phyloP scores from a whole-genome alignment of 2,113 vertebrate species.

The Columba livia region DNA sequence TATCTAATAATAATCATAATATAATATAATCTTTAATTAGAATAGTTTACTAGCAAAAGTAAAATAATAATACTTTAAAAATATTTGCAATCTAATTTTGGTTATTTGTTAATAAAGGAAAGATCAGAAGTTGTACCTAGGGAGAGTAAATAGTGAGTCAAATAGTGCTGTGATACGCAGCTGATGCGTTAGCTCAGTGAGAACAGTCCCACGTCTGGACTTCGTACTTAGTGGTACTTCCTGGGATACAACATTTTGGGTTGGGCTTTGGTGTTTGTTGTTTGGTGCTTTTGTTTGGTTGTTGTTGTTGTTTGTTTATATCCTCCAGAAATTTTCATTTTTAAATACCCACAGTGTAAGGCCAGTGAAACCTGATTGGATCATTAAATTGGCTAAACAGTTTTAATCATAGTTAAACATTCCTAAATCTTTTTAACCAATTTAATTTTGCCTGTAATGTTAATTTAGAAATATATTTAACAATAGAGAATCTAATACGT shows the following conservation, averaged over 20 bases:
- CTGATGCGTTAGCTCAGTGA: not conserved
- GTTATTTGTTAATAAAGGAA: not conserved
- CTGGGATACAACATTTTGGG: not conserved
- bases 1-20: not conserved
- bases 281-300: not conserved
- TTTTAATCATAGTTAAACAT: too few species aligned
- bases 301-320: not conserved
- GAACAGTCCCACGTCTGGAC: not conserved
- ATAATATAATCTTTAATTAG: not conserved
- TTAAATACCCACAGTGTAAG: not conserved
- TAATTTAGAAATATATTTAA: too few species aligned
- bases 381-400: too few species aligned
- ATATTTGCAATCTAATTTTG: not conserved
- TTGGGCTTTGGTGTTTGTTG: too few species aligned
- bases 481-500: not conserved
- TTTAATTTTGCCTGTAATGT: too few species aligned
- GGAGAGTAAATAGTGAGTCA: not conserved
- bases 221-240: not conserved
- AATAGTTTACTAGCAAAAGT: not conserved
- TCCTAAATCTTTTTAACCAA: too few species aligned
- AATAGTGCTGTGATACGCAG: rapidly evolving
- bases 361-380: not conserved
- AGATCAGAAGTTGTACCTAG: not conserved
- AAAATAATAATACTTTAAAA: not conserved
- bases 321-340: not conserved